Evolutionary conservation across 2,888 invertebrate genomes (phyloP), one percentile per base, ranked within the genome.

Genomic region (Endomychus coccineus): DNA sequence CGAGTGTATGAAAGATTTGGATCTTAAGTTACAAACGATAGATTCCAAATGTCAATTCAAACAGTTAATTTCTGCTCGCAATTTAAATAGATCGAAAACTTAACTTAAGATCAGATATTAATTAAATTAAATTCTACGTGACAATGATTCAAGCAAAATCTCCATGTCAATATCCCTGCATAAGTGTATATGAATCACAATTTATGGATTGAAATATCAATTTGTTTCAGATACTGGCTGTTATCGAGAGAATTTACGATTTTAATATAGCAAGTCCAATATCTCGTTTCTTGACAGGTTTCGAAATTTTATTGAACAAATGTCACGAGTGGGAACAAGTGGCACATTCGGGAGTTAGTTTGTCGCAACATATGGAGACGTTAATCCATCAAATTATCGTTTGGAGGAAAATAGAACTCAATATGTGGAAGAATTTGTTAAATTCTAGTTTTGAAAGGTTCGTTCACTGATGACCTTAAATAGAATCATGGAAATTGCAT

Each of bases 271-370:
- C 80, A 1, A 83, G 86, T 44, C 84, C 96, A 0, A 68, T 97
- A 3, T 83, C 90, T 40, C 80, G 91, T 46, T 91, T 90, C 56
- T 75, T 94, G 2, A 84, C 87, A 0, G 95, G 95, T 1, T 70
- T 97, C 34, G 97, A 98, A 64, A 69, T 94, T 29, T 68, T 98
- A 1, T 70, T 96, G 1, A 80, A 82, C 42, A 85, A 87, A 54
- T 72, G 86, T 32, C 78, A 91, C 45, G 85, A 91, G 53, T 96
- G 95, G 96, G 90, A 96, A 61, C 80, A 83, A 51, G 85, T 87
- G 49, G 92, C 95, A 0, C 89, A 90, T 53, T 78, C 75, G 46
- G 83, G 82, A 4, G 89, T 95, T 40, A 88, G 88, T 44, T 67
- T 99, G 54, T 73, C 77, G 1, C 72, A 76, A 1, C 73, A 85